These are phyloP conservation scores for Peucedramus taeniatus DNA, from an alignment of 2,113 vertebrate species.

Conservation along the genomic window DNA sequence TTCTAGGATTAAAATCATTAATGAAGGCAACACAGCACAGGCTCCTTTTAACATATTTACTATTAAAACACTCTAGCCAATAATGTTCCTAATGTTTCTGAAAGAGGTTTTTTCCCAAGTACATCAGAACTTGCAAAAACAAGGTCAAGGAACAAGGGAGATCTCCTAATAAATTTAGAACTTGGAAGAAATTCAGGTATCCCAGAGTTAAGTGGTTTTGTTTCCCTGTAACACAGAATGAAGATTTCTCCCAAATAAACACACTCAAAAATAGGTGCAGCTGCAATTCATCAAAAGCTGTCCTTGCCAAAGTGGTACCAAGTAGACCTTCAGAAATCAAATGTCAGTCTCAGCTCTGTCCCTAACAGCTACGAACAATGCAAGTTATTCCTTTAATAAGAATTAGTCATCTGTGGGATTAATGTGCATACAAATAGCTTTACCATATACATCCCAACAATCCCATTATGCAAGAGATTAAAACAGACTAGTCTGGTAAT, in stretches of 20 bases:
- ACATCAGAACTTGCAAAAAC: background rate
- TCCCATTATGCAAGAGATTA: background rate
- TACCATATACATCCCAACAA: background rate
- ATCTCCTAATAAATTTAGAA: background rate
- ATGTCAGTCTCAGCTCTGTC: background rate
- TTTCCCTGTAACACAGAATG: background rate
- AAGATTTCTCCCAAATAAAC: background rate
- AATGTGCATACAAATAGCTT: background rate
- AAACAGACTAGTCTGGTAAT: background rate
- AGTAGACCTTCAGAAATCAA: background rate
- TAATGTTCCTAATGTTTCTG: background rate
- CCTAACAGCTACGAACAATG: background rate
- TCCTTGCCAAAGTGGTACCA: background rate
- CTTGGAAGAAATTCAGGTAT: background rate
- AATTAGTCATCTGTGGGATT: background rate
- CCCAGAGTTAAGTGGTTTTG: background rate
- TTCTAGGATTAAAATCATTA: background rate
- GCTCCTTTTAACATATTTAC: background rate
- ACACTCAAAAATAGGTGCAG: background rate
- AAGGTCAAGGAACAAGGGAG: background rate
- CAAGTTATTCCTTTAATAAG: background rate
- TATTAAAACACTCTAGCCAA: background rate
- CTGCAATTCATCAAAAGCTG: background rate
- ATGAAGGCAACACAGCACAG: background rate
- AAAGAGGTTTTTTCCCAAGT: background rate